phyloP scores from a whole-genome alignment of 2,113 vertebrate species.

The Anhinga rufa region DNA sequence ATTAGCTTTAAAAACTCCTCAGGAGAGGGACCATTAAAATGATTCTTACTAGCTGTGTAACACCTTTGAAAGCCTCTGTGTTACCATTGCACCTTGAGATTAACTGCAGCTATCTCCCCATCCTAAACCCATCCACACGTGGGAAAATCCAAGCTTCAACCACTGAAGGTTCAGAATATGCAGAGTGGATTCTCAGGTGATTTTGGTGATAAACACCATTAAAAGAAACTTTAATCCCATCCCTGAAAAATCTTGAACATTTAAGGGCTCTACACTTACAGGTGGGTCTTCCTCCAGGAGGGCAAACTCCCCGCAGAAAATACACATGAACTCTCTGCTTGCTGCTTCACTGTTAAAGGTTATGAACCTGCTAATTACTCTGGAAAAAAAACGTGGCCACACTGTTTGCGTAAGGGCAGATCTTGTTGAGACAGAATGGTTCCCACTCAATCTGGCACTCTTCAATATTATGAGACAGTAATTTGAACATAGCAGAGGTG shows the following conservation, averaged over 20 bases:
- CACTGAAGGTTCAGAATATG: neutral
- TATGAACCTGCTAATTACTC: neutral
- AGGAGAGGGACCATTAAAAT: neutral
- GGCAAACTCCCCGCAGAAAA: neutral
- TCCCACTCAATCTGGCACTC: neutral
- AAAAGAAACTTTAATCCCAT: neutral
- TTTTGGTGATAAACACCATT: neutral
- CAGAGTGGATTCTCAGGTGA: neutral
- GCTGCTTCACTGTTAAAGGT: neutral
- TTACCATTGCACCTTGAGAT: neutral
- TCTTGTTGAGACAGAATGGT: neutral
- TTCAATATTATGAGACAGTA: neutral
- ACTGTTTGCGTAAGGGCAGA: neutral
- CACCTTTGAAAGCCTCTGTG: neutral
- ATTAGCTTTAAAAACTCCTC: neutral
- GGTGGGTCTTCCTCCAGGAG: neutral
- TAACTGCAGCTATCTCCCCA: neutral
- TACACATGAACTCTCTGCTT: neutral
- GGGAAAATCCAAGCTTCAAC: neutral
- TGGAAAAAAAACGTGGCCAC: neutral
- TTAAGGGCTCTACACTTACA: neutral
- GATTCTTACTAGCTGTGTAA: neutral
- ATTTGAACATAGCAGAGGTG: neutral
- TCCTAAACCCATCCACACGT: neutral
- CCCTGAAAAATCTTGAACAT: neutral